Base-by-base conservation (phyloP, 2,888 invertebrate species). In the Andrena bucephala region DNA sequence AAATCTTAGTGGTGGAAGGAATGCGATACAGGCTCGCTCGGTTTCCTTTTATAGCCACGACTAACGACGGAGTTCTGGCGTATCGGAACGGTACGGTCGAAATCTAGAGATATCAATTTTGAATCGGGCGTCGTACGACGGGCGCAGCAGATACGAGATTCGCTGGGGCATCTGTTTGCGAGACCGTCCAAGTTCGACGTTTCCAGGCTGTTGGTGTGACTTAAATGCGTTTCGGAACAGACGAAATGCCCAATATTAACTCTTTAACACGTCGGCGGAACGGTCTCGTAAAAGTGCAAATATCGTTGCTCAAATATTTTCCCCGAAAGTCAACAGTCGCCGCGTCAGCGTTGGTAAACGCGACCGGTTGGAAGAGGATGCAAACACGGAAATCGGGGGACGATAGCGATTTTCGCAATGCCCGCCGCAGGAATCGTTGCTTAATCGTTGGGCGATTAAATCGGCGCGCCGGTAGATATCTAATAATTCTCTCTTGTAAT, bases 161-260 rank as follows among this genome's bases (percentile, higher is more conserved):
- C 31, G n/a, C 29, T 2, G 20, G n/a, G 20, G 24, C 31, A 71
- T 57, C 24, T 50, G 48, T 68, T 57, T 24, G 8, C 24, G 48
- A 16, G 42, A 67, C 57, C 60, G 31, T 16, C 8, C 16, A 63
- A 24, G 16, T 8, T 29, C n/a, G 42, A 48, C 13, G 54, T 33
- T 48, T 27, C 8, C 3, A 36, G 16, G n/a, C 27, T 66, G 57
- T 68, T 68, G 8, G 24, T 24, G 16, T 20, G 16, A n/a, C 57
- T 69, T 69, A 66, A 77, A 66, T 59, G 36, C 65, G 50, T 50
- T 36, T 76, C 62, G 7, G 33, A 20, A 29, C 50, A 69, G 65
- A 79, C 65, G 77, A 69, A 42, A 79, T 59, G 65, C 77, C 36
- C 79, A 69, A 79, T 79, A 77, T 79, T 79, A 79, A 69, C 77